Evolutionary conservation across 2,113 vertebrate species (phyloP).

Genomic region (Platysteira castanea): DNA sequence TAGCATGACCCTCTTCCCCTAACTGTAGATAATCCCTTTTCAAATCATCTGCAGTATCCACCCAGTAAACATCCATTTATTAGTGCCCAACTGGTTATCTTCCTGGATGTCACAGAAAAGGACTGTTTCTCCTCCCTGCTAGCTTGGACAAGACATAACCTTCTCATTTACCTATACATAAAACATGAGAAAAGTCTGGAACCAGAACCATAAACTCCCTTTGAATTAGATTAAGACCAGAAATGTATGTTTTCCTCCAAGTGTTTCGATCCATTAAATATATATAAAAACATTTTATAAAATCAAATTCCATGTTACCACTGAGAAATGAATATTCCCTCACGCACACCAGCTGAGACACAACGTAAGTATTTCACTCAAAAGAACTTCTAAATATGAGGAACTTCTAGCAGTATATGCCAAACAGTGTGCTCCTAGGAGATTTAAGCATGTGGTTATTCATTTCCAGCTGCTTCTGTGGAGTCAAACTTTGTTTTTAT

Average conservation of each 20-base stretch:
- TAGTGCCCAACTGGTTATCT: background rate
- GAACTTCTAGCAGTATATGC: constrained; percentile 66
- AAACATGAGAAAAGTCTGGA: constrained; percentile 14
- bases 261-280: constrained; percentile 40
- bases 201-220: background rate
- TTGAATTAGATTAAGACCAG: constrained; percentile 9
- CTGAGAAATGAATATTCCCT: constrained; percentile 58
- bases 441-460: constrained; percentile 68
- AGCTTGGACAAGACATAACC: background rate
- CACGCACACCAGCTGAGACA: constrained; percentile 63
- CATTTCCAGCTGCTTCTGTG: constrained; percentile 72
- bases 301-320: constrained; percentile 48
- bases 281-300: constrained; percentile 21
- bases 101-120: background rate
- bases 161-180: background rate
- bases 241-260: background rate
- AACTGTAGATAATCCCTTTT: background rate
- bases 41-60: background rate
- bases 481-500: constrained; percentile 74
- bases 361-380: constrained; percentile 58
- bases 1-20: background rate
- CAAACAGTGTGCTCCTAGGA: constrained; percentile 60
- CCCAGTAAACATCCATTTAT: background rate
- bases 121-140: background rate
- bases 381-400: constrained; percentile 63